Base-by-base conservation (phyloP, 2,888 invertebrate genomes). In the Lamellibrachia satsuma region DNA sequence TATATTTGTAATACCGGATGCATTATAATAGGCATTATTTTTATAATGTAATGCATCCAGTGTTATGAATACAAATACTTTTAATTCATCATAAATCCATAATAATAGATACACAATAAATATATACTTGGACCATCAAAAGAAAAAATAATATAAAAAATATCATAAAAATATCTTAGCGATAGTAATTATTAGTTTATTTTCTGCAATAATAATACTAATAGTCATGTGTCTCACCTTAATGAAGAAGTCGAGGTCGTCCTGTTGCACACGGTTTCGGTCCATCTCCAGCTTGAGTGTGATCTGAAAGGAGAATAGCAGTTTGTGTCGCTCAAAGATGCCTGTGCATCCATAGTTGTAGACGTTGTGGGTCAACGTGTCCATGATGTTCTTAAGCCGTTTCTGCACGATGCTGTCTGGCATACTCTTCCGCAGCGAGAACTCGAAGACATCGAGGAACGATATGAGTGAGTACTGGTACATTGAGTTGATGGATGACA, bases 341-440 rank as follows among this genome's bases (percentile, higher is more conserved):
- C 99, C 98, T 52, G 98, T 98, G 95, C 99, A 99, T 2, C 98
- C 99, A 95, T 98, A 99, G 95, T 98, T 98, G 95, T 99, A 99
- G 0, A 99, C 98, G 95, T 98, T 98, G 95, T 98, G 98, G 0
- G 98, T 99, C 90, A 99, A 97, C 94, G 98, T 98, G 92, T 97
- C 97, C 93, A 98, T 98, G 93, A 99, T 98, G 95, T 98, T 99
- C 90, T 96, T 97, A 91, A 99, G 96, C 9, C 99, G 97, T 95
- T 97, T 98, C 3, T 96, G 95, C 0, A 98, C 96, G n/a, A 98
- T 97, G 1, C 98, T 97, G 95, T 98, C 98, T 0, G 98, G 98
- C 96, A 98, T 97, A 4, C 98, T 98, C 96, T 98, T 98, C 93
- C 97, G 97, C 92, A 99, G 96, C 0, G 99, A 98, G 95, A 97